Percentiles rank a stretch among this genome's conserved stretches.
These are phyloP conservation scores for Raja brachyura DNA, from an alignment of 2,113 vertebrate species.

Conservation along the genomic window DNA sequence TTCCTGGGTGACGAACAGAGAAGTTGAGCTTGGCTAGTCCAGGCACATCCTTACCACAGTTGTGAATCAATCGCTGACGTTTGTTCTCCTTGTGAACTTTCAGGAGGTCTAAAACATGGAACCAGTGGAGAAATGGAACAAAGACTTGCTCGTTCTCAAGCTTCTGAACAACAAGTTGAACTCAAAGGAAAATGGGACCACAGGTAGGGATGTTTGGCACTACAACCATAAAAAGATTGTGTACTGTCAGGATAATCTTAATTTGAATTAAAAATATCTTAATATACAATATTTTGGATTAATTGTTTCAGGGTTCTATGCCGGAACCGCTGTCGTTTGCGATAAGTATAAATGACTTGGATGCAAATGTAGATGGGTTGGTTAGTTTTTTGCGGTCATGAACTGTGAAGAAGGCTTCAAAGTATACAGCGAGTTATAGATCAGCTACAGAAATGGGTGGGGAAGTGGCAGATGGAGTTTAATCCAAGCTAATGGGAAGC, in stretches of 20 bases:
- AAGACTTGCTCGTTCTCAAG: slow-evolving; percentile 45
- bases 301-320: background rate
- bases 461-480: too few species aligned
- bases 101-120: slow-evolving; percentile 56
- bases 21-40: background rate
- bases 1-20: background rate
- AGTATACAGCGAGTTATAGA: too few species aligned
- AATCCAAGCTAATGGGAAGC: too few species aligned
- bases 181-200: slow-evolving; percentile 44
- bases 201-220: slow-evolving; percentile 42
- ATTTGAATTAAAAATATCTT: background rate
- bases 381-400: too few species aligned
- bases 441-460: too few species aligned
- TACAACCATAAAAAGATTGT: background rate
- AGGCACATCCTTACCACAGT: background rate
- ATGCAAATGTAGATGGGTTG: too few species aligned
- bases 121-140: slow-evolving; percentile 50
- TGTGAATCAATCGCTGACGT: background rate
- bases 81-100: background rate
- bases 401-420: too few species aligned
- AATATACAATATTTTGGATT: background rate
- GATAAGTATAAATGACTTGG: too few species aligned
- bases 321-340: too few species aligned
- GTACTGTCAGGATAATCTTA: background rate
- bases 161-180: slow-evolving; percentile 48